phyloP scores from a whole-genome alignment of 2,888 invertebrate genomes.

The Helleia helle region DNA sequence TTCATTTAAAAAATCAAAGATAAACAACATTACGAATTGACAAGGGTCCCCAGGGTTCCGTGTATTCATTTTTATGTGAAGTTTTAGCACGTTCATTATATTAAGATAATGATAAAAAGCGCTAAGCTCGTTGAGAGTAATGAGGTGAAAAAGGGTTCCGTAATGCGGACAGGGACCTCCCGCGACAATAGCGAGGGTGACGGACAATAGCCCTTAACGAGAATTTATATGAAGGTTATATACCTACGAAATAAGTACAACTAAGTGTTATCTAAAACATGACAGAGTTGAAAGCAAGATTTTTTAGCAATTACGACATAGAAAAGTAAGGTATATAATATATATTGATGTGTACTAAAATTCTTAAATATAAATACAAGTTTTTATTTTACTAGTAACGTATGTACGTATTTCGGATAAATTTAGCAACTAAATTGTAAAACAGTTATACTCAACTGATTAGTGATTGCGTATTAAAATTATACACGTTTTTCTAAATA shows the following conservation, averaged over 20 bases:
- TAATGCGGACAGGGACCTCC: slow-evolving; percentile 13
- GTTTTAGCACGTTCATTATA: slow-evolving; percentile 10
- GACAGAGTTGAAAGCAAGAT: not conserved
- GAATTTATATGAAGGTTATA: slow-evolving; percentile 19
- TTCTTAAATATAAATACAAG: no score
- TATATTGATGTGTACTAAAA: no score
- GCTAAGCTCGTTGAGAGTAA: slow-evolving; percentile 17
- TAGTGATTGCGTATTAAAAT: no score
- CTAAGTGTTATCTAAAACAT: slow-evolving; percentile 5
- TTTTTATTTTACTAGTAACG: no score
- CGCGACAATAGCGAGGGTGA: slow-evolving; percentile 14
- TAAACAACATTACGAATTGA: not conserved
- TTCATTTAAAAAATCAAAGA: no score
- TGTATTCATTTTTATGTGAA: slow-evolving; percentile 2
- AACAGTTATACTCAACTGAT: no score
- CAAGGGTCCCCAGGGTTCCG: not conserved
- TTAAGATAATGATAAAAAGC: slow-evolving; percentile 12
- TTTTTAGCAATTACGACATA: no score
- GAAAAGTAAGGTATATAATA: no score
- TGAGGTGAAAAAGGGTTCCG: slow-evolving; percentile 22
- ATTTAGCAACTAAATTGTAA: no score
- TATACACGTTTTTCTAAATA: not conserved
- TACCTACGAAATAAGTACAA: slow-evolving; percentile 14
- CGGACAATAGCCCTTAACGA: slow-evolving; percentile 25
- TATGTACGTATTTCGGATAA: no score